Percentiles rank a stretch among this genome's conserved stretches.
Conservation (phyloP, 2,797 vertebrate species). For the Tympanoctomys barrerae region DNA sequence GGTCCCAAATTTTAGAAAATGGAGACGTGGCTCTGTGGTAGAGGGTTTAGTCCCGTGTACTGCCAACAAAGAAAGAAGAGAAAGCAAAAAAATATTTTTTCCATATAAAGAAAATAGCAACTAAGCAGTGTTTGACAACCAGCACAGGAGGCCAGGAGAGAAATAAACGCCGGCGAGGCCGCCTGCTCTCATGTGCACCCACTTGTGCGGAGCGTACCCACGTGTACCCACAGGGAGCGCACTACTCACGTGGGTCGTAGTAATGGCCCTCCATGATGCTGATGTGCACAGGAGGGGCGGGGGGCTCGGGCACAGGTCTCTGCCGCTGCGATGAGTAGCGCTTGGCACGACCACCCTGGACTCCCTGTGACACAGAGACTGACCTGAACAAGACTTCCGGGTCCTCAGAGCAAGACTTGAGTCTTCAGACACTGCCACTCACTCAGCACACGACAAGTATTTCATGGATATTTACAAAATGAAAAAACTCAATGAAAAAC, state of each 20-base stretch:
- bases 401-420: not conserved
- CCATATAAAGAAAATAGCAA: constrained; percentile 50
- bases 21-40: not conserved
- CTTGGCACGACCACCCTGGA: constrained; percentile 94
- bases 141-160: not conserved
- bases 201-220: not conserved
- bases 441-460: not conserved
- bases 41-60: not conserved
- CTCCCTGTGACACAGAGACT: constrained; percentile 86
- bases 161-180: not conserved
- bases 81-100: constrained; percentile 45
- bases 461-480: constrained; percentile 54
- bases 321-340: constrained; percentile 98
- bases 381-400: not conserved
- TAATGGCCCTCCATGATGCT: constrained; percentile 98
- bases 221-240: not conserved
- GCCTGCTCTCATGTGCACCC: not conserved
- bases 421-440: not conserved
- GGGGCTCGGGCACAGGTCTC: constrained; percentile 93
- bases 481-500: constrained; percentile 51
- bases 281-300: constrained; percentile 94
- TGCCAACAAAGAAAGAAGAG: not conserved
- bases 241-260: constrained; percentile 95
- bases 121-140: not conserved
- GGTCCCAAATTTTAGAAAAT: not conserved